phyloP scores from a whole-genome alignment of 2,797 vertebrate genomes.

The Balearica regulorum region DNA sequence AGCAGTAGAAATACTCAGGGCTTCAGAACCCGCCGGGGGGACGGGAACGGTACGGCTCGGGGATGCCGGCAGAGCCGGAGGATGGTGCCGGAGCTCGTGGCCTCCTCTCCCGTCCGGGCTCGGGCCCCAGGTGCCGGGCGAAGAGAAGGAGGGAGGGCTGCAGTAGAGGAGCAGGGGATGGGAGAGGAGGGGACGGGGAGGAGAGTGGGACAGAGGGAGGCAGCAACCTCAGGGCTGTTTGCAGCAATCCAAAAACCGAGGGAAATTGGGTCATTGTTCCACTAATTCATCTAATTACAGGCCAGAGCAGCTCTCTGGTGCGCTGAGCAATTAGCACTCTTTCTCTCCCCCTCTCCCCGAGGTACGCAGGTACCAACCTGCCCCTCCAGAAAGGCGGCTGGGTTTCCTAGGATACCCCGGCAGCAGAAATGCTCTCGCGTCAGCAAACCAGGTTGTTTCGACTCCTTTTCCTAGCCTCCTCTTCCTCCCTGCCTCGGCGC shows the following conservation, averaged over 20 bases:
- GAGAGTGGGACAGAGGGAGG: background rate
- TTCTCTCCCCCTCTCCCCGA: constrained; percentile 28
- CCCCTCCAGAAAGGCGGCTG: constrained; percentile 36
- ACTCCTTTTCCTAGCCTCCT: background rate
- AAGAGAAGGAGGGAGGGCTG: background rate
- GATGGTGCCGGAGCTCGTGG: fast-evolving
- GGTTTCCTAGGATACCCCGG: constrained; percentile 71
- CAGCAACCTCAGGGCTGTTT: constrained; percentile 9
- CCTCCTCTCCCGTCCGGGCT: background rate
- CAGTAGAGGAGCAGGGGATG: background rate
- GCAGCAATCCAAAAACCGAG: constrained; percentile 15
- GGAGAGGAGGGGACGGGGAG: background rate
- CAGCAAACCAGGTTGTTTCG: background rate
- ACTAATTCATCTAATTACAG: constrained; percentile 70
- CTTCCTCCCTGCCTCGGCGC: background rate
- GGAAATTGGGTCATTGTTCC: constrained; percentile 61
- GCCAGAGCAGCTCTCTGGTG: constrained; percentile 46
- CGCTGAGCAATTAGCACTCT: constrained; percentile 53
- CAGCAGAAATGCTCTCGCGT: constrained; percentile 2
- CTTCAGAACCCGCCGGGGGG: background rate
- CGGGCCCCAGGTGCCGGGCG: fast-evolving
- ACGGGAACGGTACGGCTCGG: fast-evolving
- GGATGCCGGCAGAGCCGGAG: background rate
- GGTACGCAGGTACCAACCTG: constrained; percentile 32
- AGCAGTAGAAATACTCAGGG: background rate